phyloP scores from a whole-genome alignment of 2,113 vertebrate species.

The Pollachius pollachius region DNA sequence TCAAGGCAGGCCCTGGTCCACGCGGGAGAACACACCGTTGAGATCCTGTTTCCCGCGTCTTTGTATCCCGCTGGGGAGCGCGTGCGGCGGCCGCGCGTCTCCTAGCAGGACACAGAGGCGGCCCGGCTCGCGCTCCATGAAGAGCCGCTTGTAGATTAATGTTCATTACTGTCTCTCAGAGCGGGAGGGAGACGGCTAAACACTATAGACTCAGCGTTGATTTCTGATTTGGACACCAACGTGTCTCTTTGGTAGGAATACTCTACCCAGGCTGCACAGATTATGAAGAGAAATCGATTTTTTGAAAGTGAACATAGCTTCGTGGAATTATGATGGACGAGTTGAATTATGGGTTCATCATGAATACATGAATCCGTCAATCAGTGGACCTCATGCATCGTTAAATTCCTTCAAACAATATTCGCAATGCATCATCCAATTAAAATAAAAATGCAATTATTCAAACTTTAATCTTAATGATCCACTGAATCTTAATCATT shows the following conservation, averaged over 20 bases:
- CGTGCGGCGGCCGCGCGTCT: slow-evolving; percentile 45
- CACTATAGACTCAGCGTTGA: neutral
- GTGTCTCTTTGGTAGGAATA: slow-evolving; percentile 32
- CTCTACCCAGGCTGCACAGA: slow-evolving; percentile 42
- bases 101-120: slow-evolving; percentile 61
- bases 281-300: slow-evolving; percentile 11
- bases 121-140: slow-evolving; percentile 49
- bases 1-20: slow-evolving; percentile 50
- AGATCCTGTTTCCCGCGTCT: slow-evolving; percentile 52
- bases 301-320: slow-evolving; percentile 8
- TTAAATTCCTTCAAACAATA: too few relatives aligned
- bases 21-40: slow-evolving; percentile 58
- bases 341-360: too few relatives aligned
- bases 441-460: too few relatives aligned
- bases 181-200: slow-evolving; percentile 27
- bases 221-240: too few relatives aligned
- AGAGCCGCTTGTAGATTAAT: slow-evolving; percentile 59
- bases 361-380: too few relatives aligned
- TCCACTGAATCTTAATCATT: too few relatives aligned
- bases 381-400: too few relatives aligned
- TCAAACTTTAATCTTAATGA: too few relatives aligned
- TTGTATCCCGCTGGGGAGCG: slow-evolving; percentile 57
- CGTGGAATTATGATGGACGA: neutral
- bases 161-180: slow-evolving; percentile 56
- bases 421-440: too few relatives aligned